Conservation (phyloP, 2,888 invertebrate species). For the Callyntrura sp. region DNA sequence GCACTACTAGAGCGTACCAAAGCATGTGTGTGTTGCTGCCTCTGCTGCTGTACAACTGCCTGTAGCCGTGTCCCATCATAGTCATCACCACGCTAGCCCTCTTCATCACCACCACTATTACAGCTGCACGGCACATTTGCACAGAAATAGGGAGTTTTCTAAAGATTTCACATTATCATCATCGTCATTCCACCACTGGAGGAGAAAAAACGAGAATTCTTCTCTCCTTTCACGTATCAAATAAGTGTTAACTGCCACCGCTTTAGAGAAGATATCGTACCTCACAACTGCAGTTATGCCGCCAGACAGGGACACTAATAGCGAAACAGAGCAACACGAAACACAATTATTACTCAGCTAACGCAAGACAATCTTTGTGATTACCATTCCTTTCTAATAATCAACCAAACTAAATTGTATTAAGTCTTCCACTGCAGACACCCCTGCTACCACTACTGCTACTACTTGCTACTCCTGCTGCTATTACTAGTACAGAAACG, state of each 20-base stretch:
- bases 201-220: background rate
- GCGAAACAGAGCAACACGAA: constrained; percentile 32
- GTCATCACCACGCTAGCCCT: background rate
- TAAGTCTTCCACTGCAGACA: constrained; percentile 7
- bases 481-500: background rate
- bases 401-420: constrained; percentile 51
- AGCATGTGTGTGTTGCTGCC: constrained; percentile 22
- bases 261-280: background rate
- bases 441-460: background rate
- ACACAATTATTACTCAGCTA: constrained; percentile 36
- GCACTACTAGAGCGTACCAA: too few relatives aligned
- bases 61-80: constrained; percentile 6
- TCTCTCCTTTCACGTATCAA: background rate
- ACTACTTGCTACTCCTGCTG: background rate
- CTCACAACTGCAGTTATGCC: background rate
- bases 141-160: constrained; percentile 29
- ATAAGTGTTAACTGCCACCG: constrained; percentile 11
- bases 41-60: too few relatives aligned
- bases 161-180: constrained; percentile 36
- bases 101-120: background rate
- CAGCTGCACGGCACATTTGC: background rate
- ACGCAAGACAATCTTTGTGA: constrained; percentile 35
- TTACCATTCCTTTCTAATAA: constrained; percentile 52
- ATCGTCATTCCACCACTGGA: background rate
- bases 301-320: background rate